Percentiles rank a stretch among this genome's conserved stretches.
These are phyloP conservation scores for Trilocha varians DNA, from an alignment of 2,888 invertebrate species.

Conservation along the genomic window DNA sequence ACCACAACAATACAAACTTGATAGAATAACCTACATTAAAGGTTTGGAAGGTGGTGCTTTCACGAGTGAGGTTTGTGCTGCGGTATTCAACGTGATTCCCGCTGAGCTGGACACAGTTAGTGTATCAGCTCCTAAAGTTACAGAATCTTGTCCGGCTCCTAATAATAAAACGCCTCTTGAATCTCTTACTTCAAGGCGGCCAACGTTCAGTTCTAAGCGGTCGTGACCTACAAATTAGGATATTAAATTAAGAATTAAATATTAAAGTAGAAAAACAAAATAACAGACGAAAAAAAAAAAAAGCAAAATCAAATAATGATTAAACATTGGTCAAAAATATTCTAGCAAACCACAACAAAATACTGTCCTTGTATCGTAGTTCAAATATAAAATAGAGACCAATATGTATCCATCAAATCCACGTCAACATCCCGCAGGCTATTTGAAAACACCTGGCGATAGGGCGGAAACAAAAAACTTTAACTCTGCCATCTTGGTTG, in stretches of 20 bases:
- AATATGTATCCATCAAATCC: not conserved
- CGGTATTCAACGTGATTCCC: conserved; percentile 87
- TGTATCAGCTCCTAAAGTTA: conserved; percentile 86
- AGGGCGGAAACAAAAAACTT: conserved; percentile 4
- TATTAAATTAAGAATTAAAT: too few species aligned
- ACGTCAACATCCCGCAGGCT: not conserved
- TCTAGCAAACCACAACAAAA: too few species aligned
- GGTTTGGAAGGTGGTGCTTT: conserved; percentile 88
- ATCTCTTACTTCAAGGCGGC: conserved; percentile 85
- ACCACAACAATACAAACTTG: not conserved
- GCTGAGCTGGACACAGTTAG: conserved; percentile 87
- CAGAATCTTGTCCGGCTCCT: conserved; percentile 84
- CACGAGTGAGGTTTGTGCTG: conserved; percentile 89
- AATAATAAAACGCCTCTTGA: conserved; percentile 83
- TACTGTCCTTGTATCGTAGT: not conserved
- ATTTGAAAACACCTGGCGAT: not conserved
- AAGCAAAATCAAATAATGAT: too few species aligned
- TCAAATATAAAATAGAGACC: not conserved
- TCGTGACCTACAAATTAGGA: conserved; percentile 77
- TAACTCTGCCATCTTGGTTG: not conserved
- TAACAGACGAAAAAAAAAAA: too few species aligned
- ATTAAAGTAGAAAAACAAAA: too few species aligned
- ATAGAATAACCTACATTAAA: conserved; percentile 79
- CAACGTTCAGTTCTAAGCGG: conserved; percentile 85
- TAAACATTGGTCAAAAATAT: too few species aligned